Percentiles rank a stretch among this genome's conserved stretches.
Evolutionary conservation across 2,888 invertebrate species (phyloP).

Genomic region (Amitus sp.): DNA sequence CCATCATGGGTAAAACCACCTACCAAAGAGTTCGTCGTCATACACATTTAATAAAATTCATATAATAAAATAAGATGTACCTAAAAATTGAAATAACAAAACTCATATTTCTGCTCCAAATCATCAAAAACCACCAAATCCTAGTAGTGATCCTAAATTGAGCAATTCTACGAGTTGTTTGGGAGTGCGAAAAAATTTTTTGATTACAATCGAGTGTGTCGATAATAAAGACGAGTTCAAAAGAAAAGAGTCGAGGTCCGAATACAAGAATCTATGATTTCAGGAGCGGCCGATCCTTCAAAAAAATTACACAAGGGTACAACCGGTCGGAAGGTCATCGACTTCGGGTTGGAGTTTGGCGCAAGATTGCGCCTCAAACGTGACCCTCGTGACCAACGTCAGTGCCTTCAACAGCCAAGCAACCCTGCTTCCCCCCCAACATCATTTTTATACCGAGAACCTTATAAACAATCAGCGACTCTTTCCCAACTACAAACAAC

Average conservation of each 20-base stretch:
- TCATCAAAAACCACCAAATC: too few relatives aligned
- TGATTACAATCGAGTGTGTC: too few relatives aligned
- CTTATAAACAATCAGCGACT: conserved; percentile 51
- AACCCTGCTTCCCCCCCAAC: conserved; percentile 48
- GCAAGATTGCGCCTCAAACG: conserved; percentile 60
- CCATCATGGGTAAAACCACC: too few relatives aligned
- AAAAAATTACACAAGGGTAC: conserved; percentile 57
- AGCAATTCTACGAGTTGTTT: too few relatives aligned
- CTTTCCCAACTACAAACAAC: conserved; percentile 52
- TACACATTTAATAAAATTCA: too few relatives aligned
- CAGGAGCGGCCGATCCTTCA: conserved; percentile 57
- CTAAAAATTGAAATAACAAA: too few relatives aligned
- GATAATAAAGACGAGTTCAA: too few relatives aligned
- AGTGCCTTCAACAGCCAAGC: conserved; percentile 63
- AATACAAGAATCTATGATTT: conserved; percentile 22
- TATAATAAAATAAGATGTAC: too few relatives aligned
- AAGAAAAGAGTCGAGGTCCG: background rate
- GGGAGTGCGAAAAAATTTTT: too few relatives aligned
- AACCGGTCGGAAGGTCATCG: conserved; percentile 48
- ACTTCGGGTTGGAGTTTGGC: conserved; percentile 50
- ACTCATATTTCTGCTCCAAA: too few relatives aligned
- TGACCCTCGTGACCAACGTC: conserved; percentile 58
- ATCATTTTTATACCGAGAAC: conserved; percentile 60
- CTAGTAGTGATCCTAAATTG: too few relatives aligned
- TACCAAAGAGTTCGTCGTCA: too few relatives aligned